Evolutionary conservation across 2,888 invertebrate species (phyloP), one percentile per base, ranked within the genome.

Genomic region (Kuschelorhynchus macadamiae): DNA sequence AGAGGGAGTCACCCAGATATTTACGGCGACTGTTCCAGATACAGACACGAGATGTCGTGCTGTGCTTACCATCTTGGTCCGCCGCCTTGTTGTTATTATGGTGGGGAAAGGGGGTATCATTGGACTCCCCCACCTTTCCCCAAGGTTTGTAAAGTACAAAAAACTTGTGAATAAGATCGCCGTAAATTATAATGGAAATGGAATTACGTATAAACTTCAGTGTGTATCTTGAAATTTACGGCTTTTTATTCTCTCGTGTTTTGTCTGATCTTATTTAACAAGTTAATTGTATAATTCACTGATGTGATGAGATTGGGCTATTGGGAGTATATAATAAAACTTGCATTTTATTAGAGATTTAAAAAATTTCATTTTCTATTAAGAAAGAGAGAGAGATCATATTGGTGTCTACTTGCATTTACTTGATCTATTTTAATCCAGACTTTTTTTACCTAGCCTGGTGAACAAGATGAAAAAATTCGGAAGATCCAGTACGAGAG

Each of bases 401-500:
- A 30, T 49, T 62, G 50, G 32, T n/a, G 17, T 33, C n/a, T n/a
- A n/a, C n/a, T n/a, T n/a, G n/a, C n/a, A n/a, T n/a, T n/a, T n/a
- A n/a, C n/a, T n/a, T n/a, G n/a, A n/a, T n/a, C n/a, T n/a, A n/a
- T 7, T 30, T 30, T 30, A 30, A 30, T 30, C 4, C 41, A 46
- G 30, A 11, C 39, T 18, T 55, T 44, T 55, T 55, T 61, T 41
- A 8, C 75, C 65, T 87, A 88, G 81, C 85, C 86, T 14, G 90
- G 90, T 81, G 93, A 93, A 75, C 85, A 88, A 57, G 94, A 94
- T 82, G 96, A 96, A 76, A 90, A 94, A 55, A 85, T 96, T 69
- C 89, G 92, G 50, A 90, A 95, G 67, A 85, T 97, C 79, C 96
- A 97, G 81, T 90, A 90, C 57, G 97, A 97, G 82, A 94, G 95